Conservation (phyloP, 2,797 vertebrate genomes). For the Pipistrellus kuhlii region DNA sequence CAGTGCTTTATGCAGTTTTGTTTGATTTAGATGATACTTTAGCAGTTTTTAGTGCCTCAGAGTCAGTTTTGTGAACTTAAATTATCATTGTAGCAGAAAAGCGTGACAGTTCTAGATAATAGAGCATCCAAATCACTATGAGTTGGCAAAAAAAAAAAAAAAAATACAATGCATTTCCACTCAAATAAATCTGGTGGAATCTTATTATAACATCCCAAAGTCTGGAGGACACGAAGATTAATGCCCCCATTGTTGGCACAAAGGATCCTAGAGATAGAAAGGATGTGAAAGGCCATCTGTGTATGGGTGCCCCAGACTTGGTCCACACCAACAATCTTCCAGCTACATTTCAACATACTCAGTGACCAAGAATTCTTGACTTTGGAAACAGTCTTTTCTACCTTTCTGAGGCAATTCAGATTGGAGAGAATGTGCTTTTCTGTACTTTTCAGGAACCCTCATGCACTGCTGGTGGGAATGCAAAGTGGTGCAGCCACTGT, state of each 20-base stretch:
- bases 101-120: not conserved
- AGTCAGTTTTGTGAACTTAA: not conserved
- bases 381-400: not conserved
- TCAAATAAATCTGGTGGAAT: not conserved
- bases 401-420: not conserved
- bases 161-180: not conserved
- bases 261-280: not conserved
- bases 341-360: not conserved
- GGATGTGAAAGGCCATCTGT: not conserved
- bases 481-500: too few species aligned
- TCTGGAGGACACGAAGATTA: not conserved
- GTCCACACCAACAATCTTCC: not conserved
- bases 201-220: not conserved
- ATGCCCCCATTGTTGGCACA: not conserved
- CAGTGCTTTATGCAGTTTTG: not conserved
- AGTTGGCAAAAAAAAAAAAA: not conserved
- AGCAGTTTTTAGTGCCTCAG: not conserved
- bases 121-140: not conserved
- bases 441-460: not conserved
- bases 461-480: too few species aligned
- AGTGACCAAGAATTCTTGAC: not conserved
- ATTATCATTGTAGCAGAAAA: not conserved
- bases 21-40: not conserved
- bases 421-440: not conserved
- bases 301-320: fast-evolving